Percentiles rank a stretch among this genome's conserved stretches.
These are phyloP conservation scores for Gephyroberyx darwinii DNA, from an alignment of 2,797 vertebrate species.

Conservation along the genomic window DNA sequence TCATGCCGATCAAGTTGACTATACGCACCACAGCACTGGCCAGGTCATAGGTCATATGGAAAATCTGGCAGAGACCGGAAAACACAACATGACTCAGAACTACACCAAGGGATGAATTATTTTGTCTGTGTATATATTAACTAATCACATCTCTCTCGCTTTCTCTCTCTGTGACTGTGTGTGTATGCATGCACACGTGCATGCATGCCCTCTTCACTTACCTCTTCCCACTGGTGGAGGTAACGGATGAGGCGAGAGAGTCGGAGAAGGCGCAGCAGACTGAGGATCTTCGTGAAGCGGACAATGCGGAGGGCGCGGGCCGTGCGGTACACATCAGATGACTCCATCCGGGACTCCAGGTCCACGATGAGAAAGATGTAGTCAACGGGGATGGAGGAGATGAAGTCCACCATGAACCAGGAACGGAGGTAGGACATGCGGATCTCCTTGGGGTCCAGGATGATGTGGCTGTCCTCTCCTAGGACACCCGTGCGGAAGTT, in stretches of 20 bases:
- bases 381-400: conserved; percentile 97
- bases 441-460: conserved; percentile 91
- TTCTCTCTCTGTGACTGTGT: background rate
- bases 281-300: conserved; percentile 96
- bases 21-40: conserved; percentile 94
- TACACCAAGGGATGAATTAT: background rate
- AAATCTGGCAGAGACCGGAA: conserved; percentile 81
- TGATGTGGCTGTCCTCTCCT: conserved; percentile 93
- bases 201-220: conserved; percentile 54
- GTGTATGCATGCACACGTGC: background rate
- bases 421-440: conserved; percentile 91
- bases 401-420: conserved; percentile 95
- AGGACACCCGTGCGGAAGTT: conserved; percentile 97
- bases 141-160: background rate
- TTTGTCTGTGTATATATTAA: background rate
- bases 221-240: conserved; percentile 98
- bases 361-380: conserved; percentile 95
- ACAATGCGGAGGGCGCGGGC: conserved; percentile 94
- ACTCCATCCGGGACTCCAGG: conserved; percentile 88
- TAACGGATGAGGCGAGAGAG: conserved; percentile 95
- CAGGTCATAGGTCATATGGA: conserved; percentile 96
- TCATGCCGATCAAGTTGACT: conserved; percentile 95
- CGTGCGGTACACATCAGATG: conserved; percentile 94
- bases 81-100: background rate
- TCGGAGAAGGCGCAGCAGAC: conserved; percentile 89